phyloP scores from a whole-genome alignment of 2,888 invertebrate genomes.

The Drosophila suboccidentalis region DNA sequence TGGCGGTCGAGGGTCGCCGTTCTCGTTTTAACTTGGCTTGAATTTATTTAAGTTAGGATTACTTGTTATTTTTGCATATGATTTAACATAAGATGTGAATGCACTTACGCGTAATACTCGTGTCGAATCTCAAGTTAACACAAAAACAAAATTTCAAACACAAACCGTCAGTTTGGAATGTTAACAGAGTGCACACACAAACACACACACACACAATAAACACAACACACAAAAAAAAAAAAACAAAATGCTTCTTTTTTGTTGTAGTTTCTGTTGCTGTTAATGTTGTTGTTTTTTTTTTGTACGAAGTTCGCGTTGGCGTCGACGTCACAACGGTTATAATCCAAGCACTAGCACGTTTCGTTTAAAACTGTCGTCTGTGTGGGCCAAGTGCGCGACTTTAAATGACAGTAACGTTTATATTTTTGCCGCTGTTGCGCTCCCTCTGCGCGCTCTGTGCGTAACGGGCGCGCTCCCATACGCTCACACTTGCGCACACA shows the following conservation, averaged over 20 bases:
- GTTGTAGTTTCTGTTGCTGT: background rate
- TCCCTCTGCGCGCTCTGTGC: constrained; percentile 43
- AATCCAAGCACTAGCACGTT: constrained; percentile 64
- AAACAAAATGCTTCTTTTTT: too few relatives aligned
- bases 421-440: constrained; percentile 39
- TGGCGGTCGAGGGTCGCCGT: constrained; percentile 53
- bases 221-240: constrained; percentile 5
- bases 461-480: constrained; percentile 38
- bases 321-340: constrained; percentile 31
- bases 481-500: constrained; percentile 25
- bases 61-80: constrained; percentile 13
- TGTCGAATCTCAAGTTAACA: constrained; percentile 1
- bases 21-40: constrained; percentile 22
- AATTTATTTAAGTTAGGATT: constrained; percentile 15
- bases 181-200: constrained; percentile 22
- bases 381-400: constrained; percentile 67
- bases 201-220: constrained; percentile 11
- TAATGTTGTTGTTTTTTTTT: background rate
- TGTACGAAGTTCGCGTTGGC: constrained; percentile 11
- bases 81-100: constrained; percentile 11
- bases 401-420: constrained; percentile 65
- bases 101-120: constrained; percentile 38
- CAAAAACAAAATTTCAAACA: constrained; percentile 11
- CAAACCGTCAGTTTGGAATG: constrained; percentile 9
- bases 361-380: constrained; percentile 70